Evolutionary conservation across 2,888 invertebrate genomes (phyloP).

Genomic region (Orthosia incerta): DNA sequence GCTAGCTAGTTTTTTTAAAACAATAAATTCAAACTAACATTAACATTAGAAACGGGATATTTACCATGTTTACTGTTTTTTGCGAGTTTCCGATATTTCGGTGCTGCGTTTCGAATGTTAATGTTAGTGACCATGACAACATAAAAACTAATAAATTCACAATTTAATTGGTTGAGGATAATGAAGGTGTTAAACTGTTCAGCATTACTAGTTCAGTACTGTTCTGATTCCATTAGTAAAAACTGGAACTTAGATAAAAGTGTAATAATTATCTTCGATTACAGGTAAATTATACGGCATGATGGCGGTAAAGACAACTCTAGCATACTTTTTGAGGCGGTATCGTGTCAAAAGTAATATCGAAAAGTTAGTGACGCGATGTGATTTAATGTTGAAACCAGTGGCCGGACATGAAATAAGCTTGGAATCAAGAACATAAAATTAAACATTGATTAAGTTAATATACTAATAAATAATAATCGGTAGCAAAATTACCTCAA

Average conservation of each 20-base stretch:
- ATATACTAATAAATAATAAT: neutral
- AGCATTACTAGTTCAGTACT: neutral
- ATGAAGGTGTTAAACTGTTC: no score
- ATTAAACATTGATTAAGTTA: neutral
- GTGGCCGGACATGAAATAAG: conserved; percentile 23
- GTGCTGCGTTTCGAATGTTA: no score
- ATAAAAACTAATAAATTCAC: no score
- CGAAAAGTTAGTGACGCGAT: conserved; percentile 6
- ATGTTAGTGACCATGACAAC: no score
- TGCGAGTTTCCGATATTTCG: no score
- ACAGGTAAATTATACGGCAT: conserved; percentile 43
- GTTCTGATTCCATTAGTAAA: neutral
- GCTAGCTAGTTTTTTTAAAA: no score
- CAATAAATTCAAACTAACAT: no score
- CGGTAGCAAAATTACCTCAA: no score
- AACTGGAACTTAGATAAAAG: neutral
- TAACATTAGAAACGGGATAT: no score
- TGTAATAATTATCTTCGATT: neutral
- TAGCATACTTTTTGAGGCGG: conserved; percentile 29
- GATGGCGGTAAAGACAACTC: conserved; percentile 27
- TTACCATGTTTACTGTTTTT: no score
- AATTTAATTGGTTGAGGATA: no score
- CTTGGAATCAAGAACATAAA: conserved; percentile 22
- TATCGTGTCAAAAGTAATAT: conserved; percentile 29
- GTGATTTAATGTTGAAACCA: conserved; percentile 4